Base-by-base conservation (phyloP, 2,797 vertebrate genomes). In the Lithobates sylvaticus region DNA sequence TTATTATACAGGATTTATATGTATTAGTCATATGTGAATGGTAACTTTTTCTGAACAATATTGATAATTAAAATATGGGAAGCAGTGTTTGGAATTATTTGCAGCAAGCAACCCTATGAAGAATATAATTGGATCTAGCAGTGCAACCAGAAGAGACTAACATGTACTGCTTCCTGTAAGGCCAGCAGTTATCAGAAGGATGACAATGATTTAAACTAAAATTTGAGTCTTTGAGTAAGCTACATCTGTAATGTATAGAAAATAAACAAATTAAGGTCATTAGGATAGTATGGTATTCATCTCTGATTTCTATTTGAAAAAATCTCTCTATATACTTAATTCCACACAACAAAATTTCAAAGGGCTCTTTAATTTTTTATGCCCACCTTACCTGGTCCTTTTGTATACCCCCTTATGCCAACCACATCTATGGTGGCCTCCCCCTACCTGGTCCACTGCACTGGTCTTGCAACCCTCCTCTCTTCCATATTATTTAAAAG, bases 51-150 rank as follows among this genome's bases (percentile, higher is more conserved):
- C 18, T 71, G 68, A 71, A 23, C 16, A 34, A 5, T 39, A 39
- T 71, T 26, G 44, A 29, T 80, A 34, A 80, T 80, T 80, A 15
- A 29, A 80, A 70, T 3, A 7, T 44, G 47, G 23, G 21, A n/a
- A 23, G 42, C 65, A 70, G 16, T n/a, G 26, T 34, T 50, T 68
- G 50, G 39, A 32, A 32, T 70, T 16, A 80, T 68, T 29, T 70
- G 78, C 65, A 54, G 21, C 44, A 72, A 72, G 79, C 23, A 81
- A 81, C 68, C 32, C 47, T 61, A 81, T 54, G 69, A 81, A 72
- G 79, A 72, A 58, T 39, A 36, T 81, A 72, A 81, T 72, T 58
- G 47, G 79, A 72, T 72, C 32, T 72, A n/a, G 47, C 47, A 61
- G 68, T 26, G 79, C 29, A 47, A 27, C 18, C 44, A 58, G 29